Base-by-base conservation (phyloP, 2,797 vertebrate genomes). In the Taeniopygia guttata region DNA sequence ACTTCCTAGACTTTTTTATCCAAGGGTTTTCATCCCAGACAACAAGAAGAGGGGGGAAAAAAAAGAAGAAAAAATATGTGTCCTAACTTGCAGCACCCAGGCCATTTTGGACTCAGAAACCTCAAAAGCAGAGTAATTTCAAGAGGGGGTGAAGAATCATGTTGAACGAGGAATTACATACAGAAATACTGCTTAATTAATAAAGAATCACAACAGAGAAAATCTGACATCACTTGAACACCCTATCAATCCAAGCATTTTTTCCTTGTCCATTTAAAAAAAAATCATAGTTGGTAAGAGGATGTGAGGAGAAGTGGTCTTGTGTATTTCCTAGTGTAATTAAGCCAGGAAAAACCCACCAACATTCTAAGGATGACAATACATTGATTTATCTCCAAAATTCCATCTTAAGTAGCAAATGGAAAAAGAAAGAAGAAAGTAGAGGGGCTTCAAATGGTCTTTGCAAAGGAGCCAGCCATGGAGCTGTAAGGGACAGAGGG, bases 31-130 rank as follows among this genome's bases (percentile, higher is more conserved):
- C 7, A 67, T 51, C 7, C 12, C 22, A 80, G 17, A 82, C 10
- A 62, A 17, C 3, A 55, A 82, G 48, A 40, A 89, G 55, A 4
- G 2, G 8, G 34, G 18, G 17, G 0, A 2, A 1, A 11, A 23
- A n/a, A 23, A 5, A 22, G 4, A 54, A 49, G 2, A 23, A 21
- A 9, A 76, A 40, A 30, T 0, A 10, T 18, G 3, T 19, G 32
- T 36, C 30, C 18, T 82, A 43, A 79, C 27, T 14, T 55, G 19
- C 16, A 62, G 27, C 15, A 66, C 16, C 16, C 10, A 38, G 46
- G 10, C 19, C 5, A 18, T 69, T 88, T 84, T 46, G 36, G 48
- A 59, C 18, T 55, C 11, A 25, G n/a, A 34, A 87, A 45, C 7
- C 2, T 86, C 36, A 67, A 80, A 74, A 70, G 22, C 26, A 51